Base-by-base conservation (phyloP, 2,113 vertebrate genomes). In the Lutjanus erythropterus region DNA sequence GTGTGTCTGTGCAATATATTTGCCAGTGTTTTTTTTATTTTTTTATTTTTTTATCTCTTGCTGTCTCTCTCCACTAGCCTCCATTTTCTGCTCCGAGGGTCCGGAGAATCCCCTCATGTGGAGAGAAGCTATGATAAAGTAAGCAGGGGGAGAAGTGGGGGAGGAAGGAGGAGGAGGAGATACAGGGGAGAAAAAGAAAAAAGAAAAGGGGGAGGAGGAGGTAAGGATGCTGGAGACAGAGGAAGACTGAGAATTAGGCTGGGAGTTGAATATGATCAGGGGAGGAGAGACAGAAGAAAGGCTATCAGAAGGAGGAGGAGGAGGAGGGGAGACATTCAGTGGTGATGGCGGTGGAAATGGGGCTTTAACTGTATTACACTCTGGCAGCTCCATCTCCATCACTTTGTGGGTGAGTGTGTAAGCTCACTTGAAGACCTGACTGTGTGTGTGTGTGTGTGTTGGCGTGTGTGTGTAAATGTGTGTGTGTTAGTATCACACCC, bases 31-130 rank as follows among this genome's bases (percentile, higher is more conserved):
- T 74, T 67, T 78, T 81, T n/a, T 78, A 62, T 68, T 66, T 76
- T 81, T n/a, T 75, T 67, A 39, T 79, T 78, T 69, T 47, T 86
- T 79, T 77, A 88, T 88, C 89, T 88, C 80, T 59, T 31, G 41
- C 85, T 69, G 88, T 90, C 60, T 86, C 72, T 75, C 89, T 88
- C 64, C 76, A 87, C 90, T 89, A 81, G 69, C 80, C 92, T 92
- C 92, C 88, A 93, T 94, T 94, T 94, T 93, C 91, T 91, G 91
- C 92, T 93, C 92, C 71, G 67, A 90, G 87, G 91, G 86, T 90
- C 90, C 65, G 74, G 80, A 91, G 89, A 91, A 92, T 90, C 86
- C 78, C 74, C 71, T 88, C 84, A 83, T 86, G 88, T 80, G 76
- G 86, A 88, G 86, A 89, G 61, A 91, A 88, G 81, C 84, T 83